Evolutionary conservation across 2,888 invertebrate species (phyloP).

Genomic region (Eulithis prunata): DNA sequence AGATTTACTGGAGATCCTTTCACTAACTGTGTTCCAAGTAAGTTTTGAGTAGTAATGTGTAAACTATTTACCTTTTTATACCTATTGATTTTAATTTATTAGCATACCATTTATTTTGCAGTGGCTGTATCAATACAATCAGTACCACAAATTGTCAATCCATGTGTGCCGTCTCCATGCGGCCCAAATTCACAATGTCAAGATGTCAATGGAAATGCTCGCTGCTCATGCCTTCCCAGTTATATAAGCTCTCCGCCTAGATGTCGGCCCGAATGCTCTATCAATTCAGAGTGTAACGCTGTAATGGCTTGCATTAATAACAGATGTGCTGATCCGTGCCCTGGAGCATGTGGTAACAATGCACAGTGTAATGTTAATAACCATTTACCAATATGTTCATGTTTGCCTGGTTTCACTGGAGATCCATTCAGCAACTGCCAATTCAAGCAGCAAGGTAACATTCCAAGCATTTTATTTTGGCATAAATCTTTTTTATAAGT

Average conservation of each 20-base stretch:
- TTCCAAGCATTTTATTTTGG: conserved; percentile 11
- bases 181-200: conserved; percentile 90
- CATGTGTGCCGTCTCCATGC: conserved; percentile 91
- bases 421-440: conserved; percentile 87
- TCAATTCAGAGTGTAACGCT: conserved; percentile 89
- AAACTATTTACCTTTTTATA: background rate
- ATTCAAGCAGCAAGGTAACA: conserved; percentile 59
- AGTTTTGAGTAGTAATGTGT: conserved; percentile 39
- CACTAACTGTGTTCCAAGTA: conserved; percentile 82
- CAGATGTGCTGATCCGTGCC: conserved; percentile 90
- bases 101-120: conserved; percentile 39
- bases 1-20: conserved; percentile 92
- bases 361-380: conserved; percentile 89
- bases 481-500: background rate
- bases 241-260: conserved; percentile 91
- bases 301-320: conserved; percentile 88
- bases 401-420: conserved; percentile 87
- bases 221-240: conserved; percentile 89
- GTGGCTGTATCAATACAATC: conserved; percentile 61
- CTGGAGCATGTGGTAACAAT: conserved; percentile 90
- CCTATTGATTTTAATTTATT: background rate
- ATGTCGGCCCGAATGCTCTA: conserved; percentile 89
- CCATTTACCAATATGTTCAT: conserved; percentile 88
- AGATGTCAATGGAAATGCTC: conserved; percentile 86
- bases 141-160: conserved; percentile 70